Base-by-base conservation (phyloP, 2,888 invertebrate species). In the Luffia ferchaultella region DNA sequence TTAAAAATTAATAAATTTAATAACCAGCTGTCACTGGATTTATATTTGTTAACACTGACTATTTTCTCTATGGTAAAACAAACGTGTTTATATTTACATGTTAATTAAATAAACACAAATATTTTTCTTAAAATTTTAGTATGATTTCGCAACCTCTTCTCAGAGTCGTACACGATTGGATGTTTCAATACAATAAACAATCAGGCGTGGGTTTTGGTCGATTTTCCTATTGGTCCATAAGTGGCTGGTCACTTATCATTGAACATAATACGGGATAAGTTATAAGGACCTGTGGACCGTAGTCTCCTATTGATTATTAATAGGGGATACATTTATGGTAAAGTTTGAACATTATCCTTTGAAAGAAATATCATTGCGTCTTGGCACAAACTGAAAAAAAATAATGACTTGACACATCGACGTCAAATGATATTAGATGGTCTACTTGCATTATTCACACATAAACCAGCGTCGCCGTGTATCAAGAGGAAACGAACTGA, bases 181-280 rank as follows among this genome's bases (percentile, higher is more conserved):
- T 73, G 73, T 75, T 79, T 78, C 76, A 76, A 79, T 79, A 80
- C 76, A 73, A 76, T 74, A 74, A 76, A 76, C 73, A 73, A 73
- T 73, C 73, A 72, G 48, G 60, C 62, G 62, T 56, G 61, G 57
- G 53, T 65, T 69, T 79, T 80, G 30, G 5, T 77, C 79, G 67
- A 61, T 73, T 65, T 55, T 60, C 58, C 55, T 70, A 74, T 76
- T 60, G 75, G 68, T 43, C 63, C 56, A 53, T 58, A 70, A 70
- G 58, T 70, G 67, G 64, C 63, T 67, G 65, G 59, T 16, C 49
- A 49, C 49, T 7, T 30, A 30, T 30, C 30, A 30, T n/a, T 30
- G 30, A 30, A 30, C 30, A 30, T 3, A 30, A 12, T 30, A 30
- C n/a, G n/a, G n/a, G n/a, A n/a, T n/a, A n/a, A n/a, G n/a, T n/a